Evolutionary conservation across 2,797 vertebrate genomes (phyloP).

Genomic region (Florisuga fusca): DNA sequence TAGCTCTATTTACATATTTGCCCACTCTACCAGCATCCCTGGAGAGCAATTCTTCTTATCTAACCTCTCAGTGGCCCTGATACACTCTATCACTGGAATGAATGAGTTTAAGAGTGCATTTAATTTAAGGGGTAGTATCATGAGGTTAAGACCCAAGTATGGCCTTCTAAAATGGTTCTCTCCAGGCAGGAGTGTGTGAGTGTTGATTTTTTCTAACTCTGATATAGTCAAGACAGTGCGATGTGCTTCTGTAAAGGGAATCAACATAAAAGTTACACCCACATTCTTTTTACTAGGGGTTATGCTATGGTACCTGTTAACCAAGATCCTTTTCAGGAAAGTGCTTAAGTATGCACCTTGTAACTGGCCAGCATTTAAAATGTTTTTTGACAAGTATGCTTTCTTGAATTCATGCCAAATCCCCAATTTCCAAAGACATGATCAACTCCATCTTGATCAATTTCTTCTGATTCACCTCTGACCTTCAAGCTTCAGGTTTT

Average conservation of each 20-base stretch:
- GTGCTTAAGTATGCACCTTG: fast-evolving
- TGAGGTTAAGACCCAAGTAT: conserved; percentile 1
- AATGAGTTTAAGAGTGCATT: conserved; percentile 50
- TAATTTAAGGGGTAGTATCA: conserved; percentile 38
- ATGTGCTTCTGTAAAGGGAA: background rate
- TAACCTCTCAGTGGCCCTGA: conserved; percentile 59
- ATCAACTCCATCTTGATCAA: background rate
- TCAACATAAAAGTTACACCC: background rate
- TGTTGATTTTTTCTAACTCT: background rate
- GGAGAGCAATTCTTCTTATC: conserved; percentile 59
- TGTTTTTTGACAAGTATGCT: background rate
- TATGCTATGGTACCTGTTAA: background rate
- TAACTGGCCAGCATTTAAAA: background rate
- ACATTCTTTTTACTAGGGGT: background rate
- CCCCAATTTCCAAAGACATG: background rate
- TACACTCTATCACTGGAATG: background rate
- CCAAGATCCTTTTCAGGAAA: background rate
- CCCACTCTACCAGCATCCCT: conserved; percentile 18
- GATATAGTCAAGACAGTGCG: background rate
- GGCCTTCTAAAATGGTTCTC: conserved; percentile 14
- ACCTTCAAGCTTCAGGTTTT: background rate
- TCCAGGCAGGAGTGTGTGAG: background rate
- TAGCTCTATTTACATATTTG: conserved; percentile 41
- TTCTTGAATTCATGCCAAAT: background rate
- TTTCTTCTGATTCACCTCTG: background rate